phyloP scores from a whole-genome alignment of 2,797 vertebrate species.

The Enteromius paludinosus region DNA sequence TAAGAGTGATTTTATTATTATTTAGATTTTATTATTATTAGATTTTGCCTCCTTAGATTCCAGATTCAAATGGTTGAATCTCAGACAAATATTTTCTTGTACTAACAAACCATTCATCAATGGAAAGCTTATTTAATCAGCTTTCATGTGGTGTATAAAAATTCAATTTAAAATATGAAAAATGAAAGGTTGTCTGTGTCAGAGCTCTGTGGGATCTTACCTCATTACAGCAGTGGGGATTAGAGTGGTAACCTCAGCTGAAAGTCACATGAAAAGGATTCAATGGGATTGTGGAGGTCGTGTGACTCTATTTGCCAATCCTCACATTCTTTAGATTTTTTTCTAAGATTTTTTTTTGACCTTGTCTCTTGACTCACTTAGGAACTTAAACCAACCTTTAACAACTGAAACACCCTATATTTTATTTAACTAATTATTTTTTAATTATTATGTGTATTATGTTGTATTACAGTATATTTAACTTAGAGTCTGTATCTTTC shows the following conservation, averaged over 20 bases:
- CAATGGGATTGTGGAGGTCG: slow-evolving; percentile 76
- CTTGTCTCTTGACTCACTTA: slow-evolving; percentile 8
- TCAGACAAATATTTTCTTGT: no score
- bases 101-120: no score
- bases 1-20: no score
- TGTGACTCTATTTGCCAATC: slow-evolving; percentile 76
- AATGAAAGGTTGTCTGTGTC: slow-evolving; percentile 40
- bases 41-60: no score
- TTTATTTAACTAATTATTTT: neutral
- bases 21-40: no score
- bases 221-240: slow-evolving; percentile 74
- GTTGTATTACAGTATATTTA: neutral
- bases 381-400: slow-evolving; percentile 21
- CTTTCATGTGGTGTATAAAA: no score
- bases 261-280: slow-evolving; percentile 95
- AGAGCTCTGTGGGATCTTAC: slow-evolving; percentile 54
- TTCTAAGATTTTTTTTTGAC: neutral
- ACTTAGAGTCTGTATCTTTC: neutral
- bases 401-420: neutral
- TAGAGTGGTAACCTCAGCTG: slow-evolving; percentile 85
- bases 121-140: no score
- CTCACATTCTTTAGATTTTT: slow-evolving; percentile 19
- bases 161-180: neutral
- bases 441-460: neutral
- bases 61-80: no score